Conservation (phyloP, 2,797 vertebrate species). For the Odontamblyopus lacepedii region DNA sequence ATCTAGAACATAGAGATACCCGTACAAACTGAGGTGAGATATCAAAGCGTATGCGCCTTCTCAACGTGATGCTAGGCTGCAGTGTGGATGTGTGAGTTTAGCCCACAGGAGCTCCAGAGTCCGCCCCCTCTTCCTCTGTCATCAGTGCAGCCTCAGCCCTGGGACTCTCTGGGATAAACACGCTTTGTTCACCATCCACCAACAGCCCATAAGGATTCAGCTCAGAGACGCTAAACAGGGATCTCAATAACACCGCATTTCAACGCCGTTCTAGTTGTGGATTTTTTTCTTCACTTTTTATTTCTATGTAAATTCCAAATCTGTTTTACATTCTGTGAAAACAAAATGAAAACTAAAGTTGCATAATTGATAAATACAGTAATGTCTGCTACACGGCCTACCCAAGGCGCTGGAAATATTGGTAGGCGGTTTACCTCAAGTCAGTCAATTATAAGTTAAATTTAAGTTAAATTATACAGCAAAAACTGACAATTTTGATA, state of each 20-base stretch:
- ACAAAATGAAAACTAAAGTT: not conserved
- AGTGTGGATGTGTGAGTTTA: slow-evolving; percentile 29
- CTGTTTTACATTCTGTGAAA: not conserved
- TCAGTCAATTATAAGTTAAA: too few relatives aligned
- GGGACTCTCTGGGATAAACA: slow-evolving; percentile 33
- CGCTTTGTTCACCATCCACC: slow-evolving; percentile 49
- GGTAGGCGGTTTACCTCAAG: too few relatives aligned
- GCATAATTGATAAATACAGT: not conserved
- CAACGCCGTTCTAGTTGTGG: slow-evolving; percentile 15
- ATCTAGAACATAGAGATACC: slow-evolving; percentile 17
- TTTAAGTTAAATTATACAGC: too few relatives aligned
- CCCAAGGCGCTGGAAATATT: too few relatives aligned
- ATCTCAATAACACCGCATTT: slow-evolving; percentile 19
- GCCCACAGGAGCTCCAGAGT: slow-evolving; percentile 6
- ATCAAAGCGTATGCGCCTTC: slow-evolving; percentile 18
- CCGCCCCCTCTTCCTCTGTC: slow-evolving; percentile 26
- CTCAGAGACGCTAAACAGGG: slow-evolving; percentile 27
- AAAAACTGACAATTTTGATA: too few relatives aligned
- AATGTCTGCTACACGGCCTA: not conserved
- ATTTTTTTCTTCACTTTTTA: not conserved
- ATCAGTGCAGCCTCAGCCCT: slow-evolving; percentile 15
- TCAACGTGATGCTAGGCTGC: slow-evolving; percentile 14
- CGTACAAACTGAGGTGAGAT: not conserved
- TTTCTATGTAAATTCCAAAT: not conserved
- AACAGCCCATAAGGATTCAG: slow-evolving; percentile 36